Conservation (phyloP, 2,888 invertebrate species). For the Maniola hyperantus region DNA sequence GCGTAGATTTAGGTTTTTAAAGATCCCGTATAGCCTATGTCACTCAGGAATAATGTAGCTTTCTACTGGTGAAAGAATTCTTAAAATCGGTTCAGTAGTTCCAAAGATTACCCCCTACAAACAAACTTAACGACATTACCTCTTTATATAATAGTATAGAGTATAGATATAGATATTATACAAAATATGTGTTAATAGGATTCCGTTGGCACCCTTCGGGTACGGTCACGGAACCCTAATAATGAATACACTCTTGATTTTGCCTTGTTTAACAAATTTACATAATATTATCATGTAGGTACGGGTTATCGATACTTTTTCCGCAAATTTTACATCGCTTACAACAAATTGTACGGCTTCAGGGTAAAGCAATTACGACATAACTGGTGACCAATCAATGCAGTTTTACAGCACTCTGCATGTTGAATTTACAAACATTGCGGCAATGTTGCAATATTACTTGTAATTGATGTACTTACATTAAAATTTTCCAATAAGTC, state of each 20-base stretch:
- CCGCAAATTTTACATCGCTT: background rate
- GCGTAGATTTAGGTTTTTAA: no score
- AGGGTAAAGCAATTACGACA: constrained; percentile 11
- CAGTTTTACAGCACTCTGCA: constrained; percentile 13
- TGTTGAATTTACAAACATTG: constrained; percentile 12
- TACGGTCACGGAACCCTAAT: no score
- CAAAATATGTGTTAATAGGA: no score
- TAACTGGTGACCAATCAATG: background rate
- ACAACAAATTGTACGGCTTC: constrained; percentile 5
- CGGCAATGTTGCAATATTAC: constrained; percentile 6
- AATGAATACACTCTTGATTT: background rate
- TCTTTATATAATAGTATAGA: no score
- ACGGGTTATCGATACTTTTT: background rate
- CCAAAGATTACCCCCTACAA: no score
- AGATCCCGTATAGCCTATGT: no score
- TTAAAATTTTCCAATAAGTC: background rate
- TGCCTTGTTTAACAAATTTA: background rate
- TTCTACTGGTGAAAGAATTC: no score
- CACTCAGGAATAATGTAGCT: no score
- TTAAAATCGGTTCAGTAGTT: no score
- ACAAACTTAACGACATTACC: no score
- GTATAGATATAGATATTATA: no score
- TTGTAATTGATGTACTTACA: background rate
- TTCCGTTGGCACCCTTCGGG: no score
- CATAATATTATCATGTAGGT: background rate